Evolutionary conservation across 2,797 vertebrate genomes (phyloP).

Genomic region (Sandelia bainsii): DNA sequence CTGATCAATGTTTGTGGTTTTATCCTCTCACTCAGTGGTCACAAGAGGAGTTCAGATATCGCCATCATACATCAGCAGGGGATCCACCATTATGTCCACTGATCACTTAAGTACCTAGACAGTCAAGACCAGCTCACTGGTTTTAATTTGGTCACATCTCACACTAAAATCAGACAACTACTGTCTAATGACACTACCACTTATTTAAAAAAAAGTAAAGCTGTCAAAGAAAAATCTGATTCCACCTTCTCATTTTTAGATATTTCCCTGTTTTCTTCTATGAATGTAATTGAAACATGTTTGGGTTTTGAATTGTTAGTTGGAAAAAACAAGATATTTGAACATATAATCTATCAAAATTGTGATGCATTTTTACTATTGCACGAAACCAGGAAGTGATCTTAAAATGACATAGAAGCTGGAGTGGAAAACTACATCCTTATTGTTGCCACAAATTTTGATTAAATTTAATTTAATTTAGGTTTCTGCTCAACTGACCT

Average conservation of each 20-base stretch:
- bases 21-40: slow-evolving; percentile 51
- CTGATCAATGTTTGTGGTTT: slow-evolving; percentile 34
- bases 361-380: too few species aligned
- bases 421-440: too few species aligned
- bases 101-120: slow-evolving; percentile 44
- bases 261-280: too few species aligned
- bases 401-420: too few species aligned
- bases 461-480: background rate
- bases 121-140: background rate
- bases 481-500: background rate
- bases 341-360: too few species aligned
- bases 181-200: background rate
- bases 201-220: background rate
- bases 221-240: too few species aligned
- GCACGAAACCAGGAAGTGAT: too few species aligned
- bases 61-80: slow-evolving; percentile 51
- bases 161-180: background rate
- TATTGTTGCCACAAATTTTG: too few species aligned
- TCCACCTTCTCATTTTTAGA: too few species aligned
- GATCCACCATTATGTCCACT: slow-evolving; percentile 34
- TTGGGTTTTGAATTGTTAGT: too few species aligned
- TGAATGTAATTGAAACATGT: too few species aligned
- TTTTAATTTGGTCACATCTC: background rate
- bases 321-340: too few species aligned
- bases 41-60: slow-evolving; percentile 40